Percentiles rank a stretch among this genome's conserved stretches.
phyloP scores from a whole-genome alignment of 2,797 vertebrate species.

The Cyprinella venusta region DNA sequence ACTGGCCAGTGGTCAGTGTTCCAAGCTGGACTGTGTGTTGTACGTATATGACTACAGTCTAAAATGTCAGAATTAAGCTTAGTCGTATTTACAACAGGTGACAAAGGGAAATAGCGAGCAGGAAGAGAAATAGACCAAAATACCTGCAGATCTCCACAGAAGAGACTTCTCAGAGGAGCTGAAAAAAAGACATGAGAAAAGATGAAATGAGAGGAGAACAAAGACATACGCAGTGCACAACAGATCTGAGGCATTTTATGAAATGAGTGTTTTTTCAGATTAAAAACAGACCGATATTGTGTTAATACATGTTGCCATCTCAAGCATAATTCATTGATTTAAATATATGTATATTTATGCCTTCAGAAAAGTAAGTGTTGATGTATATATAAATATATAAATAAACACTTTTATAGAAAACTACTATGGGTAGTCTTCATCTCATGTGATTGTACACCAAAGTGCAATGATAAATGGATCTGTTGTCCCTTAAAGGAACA shows the following conservation, averaged over 20 bases:
- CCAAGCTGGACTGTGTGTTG: not conserved
- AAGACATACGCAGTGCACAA: slow-evolving; percentile 9
- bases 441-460: not conserved
- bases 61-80: slow-evolving; percentile 7
- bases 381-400: too few relatives aligned
- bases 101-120: slow-evolving; percentile 13
- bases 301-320: not conserved
- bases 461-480: not conserved
- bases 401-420: slow-evolving; percentile 1
- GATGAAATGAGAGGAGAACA: slow-evolving; percentile 21
- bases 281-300: not conserved
- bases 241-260: not conserved
- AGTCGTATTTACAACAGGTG: not conserved
- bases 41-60: not conserved
- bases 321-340: not conserved
- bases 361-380: not conserved
- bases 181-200: slow-evolving; percentile 46
- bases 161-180: slow-evolving; percentile 99
- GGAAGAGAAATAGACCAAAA: not conserved
- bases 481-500: not conserved
- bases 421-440: not conserved
- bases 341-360: not conserved
- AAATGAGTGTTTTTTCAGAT: not conserved
- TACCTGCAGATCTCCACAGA: slow-evolving; percentile 98
- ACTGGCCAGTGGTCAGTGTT: not conserved